A percentile compares a stretch with the other conserved stretches of the same genome.
Evolutionary conservation across 2,888 invertebrate species (phyloP).

Genomic region (Crossocerus cetratus): DNA sequence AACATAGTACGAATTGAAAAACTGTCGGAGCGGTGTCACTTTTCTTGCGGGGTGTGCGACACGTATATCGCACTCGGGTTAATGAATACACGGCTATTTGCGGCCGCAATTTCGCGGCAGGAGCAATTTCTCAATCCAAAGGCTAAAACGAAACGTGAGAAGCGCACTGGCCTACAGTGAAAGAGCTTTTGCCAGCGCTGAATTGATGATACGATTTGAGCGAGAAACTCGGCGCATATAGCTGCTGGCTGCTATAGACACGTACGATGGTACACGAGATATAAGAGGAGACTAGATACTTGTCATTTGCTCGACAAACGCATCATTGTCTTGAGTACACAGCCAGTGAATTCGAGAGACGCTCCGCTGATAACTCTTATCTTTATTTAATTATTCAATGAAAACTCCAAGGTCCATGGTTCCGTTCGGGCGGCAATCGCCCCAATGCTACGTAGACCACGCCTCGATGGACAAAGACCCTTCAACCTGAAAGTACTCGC

Average conservation of each 20-base stretch:
- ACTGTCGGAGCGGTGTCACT: no score
- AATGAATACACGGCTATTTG: neutral
- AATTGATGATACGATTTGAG: neutral
- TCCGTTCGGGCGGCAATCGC: neutral
- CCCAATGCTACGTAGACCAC: neutral
- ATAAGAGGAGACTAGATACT: neutral
- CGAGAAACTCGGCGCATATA: no score
- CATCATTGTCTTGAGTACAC: slow-evolving; percentile 15
- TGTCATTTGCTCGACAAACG: slow-evolving; percentile 10
- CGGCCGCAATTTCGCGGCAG: neutral
- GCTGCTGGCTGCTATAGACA: no score
- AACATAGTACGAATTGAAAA: neutral
- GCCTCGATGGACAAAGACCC: neutral
- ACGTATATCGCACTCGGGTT: neutral
- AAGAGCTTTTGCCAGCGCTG: neutral
- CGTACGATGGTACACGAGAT: no score
- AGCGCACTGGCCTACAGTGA: neutral
- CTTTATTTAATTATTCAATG: slow-evolving; percentile 37
- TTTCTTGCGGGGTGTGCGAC: no score
- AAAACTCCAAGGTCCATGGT: neutral
- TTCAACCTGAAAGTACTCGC: neutral
- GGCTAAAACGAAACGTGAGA: neutral
- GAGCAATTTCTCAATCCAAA: slow-evolving; percentile 3
- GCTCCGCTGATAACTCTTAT: slow-evolving; percentile 34
- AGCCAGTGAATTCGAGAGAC: neutral